These are phyloP conservation scores for Todus mexicanus DNA, from an alignment of 2,797 vertebrate species.

Conservation along the genomic window DNA sequence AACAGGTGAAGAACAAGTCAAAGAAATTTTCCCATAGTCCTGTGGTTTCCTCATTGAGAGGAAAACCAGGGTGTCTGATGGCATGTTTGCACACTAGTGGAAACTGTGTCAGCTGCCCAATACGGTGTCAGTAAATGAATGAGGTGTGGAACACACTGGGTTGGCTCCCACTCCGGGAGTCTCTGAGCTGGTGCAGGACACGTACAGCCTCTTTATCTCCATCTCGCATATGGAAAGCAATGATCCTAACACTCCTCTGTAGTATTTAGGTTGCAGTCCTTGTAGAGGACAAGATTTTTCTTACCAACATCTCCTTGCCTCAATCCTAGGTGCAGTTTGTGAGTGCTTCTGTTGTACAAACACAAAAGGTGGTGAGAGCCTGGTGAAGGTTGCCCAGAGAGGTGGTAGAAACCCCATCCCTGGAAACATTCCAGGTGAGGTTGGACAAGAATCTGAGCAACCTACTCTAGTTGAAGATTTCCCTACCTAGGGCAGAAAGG, in stretches of 20 bases:
- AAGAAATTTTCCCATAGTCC: neutral
- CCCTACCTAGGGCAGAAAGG: too few relatives aligned
- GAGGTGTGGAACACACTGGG: neutral
- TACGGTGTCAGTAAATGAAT: rapidly evolving
- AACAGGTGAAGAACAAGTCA: neutral
- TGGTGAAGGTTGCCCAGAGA: too few relatives aligned
- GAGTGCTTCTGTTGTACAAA: neutral
- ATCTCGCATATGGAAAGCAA: neutral
- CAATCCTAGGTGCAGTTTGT: neutral
- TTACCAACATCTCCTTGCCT: neutral
- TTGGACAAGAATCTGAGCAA: too few relatives aligned
- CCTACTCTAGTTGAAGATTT: too few relatives aligned
- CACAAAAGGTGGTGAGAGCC: neutral
- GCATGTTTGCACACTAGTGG: neutral
- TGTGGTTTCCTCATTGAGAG: neutral
- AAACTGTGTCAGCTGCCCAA: neutral
- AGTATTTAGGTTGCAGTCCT: neutral
- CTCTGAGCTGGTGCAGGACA: neutral
- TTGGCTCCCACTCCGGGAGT: neutral
- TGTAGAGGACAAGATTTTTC: neutral
- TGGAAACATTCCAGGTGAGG: too few relatives aligned
- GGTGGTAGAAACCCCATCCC: too few relatives aligned
- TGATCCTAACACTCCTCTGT: neutral
- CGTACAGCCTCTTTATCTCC: neutral
- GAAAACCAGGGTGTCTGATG: neutral